These are phyloP conservation scores for Poecilobothrus nobilitatus DNA, from an alignment of 2,888 invertebrate species.

Conservation along the genomic window DNA sequence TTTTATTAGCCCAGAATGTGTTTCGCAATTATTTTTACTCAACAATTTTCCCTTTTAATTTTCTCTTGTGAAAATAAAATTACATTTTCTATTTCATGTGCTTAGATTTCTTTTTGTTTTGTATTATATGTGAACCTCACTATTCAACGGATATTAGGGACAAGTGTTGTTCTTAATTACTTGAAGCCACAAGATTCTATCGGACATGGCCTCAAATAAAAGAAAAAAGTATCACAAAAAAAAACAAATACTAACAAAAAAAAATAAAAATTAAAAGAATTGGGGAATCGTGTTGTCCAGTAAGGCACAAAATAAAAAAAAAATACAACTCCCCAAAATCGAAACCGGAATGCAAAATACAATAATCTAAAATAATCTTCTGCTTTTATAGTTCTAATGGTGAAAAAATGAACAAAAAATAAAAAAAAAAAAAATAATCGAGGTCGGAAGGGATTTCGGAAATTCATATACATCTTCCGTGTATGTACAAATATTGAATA, in stretches of 20 bases:
- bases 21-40: neutral
- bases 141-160: constrained; percentile 1
- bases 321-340: neutral
- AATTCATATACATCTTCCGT: neutral
- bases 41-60: neutral
- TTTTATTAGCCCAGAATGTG: constrained; percentile 6
- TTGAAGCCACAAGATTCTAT: constrained; percentile 3
- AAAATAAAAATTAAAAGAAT: neutral
- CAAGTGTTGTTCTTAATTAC: constrained; percentile 6
- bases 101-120: no score
- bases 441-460: constrained; percentile 3
- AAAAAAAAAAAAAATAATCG: neutral
- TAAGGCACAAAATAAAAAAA: neutral
- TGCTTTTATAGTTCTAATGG: no score
- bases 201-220: neutral
- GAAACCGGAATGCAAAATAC: constrained; percentile 2
- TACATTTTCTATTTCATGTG: neutral
- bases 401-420: no score
- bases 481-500: no score
- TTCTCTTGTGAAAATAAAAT: no score
- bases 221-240: no score
- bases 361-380: neutral
- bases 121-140: neutral
- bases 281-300: neutral
- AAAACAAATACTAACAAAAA: neutral